Evolutionary conservation across 2,797 vertebrate species (phyloP), one percentile per base, ranked within the genome.

Genomic region (Acipenser transmontanus): DNA sequence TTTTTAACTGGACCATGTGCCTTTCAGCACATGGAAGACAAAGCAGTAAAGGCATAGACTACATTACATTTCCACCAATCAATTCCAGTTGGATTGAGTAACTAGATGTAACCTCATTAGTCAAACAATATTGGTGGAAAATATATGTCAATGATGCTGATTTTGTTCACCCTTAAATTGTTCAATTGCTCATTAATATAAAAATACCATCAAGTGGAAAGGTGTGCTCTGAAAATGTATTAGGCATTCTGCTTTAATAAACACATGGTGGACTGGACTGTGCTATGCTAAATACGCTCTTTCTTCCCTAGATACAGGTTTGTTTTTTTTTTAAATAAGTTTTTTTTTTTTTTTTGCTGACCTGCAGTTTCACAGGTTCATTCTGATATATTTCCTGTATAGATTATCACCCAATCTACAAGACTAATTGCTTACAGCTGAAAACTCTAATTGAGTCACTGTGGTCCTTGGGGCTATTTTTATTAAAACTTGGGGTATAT

Each of bases 351-450:
- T 57, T 57, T 57, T 57, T 10, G 54, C 54, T 7, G 54, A 57
- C 54, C 11, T 77, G 80, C 80, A 85, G 74, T 85, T 85, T 81
- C 83, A 85, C 85, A 81, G 82, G 81, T 85, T 88, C 82, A 83
- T 81, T 70, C 73, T 85, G 81, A 87, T 84, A 77, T 81, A 86
- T 61, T 84, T 85, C 83, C 84, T 79, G 77, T 80, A 78, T 82
- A 85, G 81, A 89, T 89, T 88, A 91, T 87, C 84, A 88, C 84
- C 83, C 86, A 89, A 87, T 87, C 83, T 82, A 89, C 85, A 88
- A 80, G 63, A 76, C 82, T 91, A 91, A 91, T 84, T 85, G 83
- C 83, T 91, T 88, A 87, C 85, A 86, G 87, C 83, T 88, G 90
- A 88, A 89, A 85, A 81, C 81, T 83, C 84, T 91, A 92, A 92